Base-by-base conservation (phyloP, 2,888 invertebrate species). In the Lucinisca nassula region DNA sequence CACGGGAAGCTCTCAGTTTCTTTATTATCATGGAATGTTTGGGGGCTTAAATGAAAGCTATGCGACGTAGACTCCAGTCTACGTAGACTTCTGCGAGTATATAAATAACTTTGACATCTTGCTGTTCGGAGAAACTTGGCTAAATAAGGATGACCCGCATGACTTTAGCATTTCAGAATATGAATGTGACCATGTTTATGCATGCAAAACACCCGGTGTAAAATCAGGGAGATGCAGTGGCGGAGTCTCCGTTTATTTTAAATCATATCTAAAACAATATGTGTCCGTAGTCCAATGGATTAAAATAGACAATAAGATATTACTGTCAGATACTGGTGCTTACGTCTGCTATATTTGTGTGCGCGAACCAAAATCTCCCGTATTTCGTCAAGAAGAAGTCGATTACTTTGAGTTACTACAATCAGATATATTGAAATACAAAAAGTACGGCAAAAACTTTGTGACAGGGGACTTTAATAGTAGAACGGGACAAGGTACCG, bases 381-480 rank as follows among this genome's bases (percentile, higher is more conserved):
- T 73, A n/a, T 73, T 45, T 0, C 12, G 30, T n/a, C 35, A 49
- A 12, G 27, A 49, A 2, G 74, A 74, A 49, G 40, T 74, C 12
- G 74, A 74, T 24, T 74, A 74, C 35, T 74, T 40, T 45, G 74
- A 74, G 6, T n/a, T 74, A 21, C 17, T 74, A 21, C 40, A 74
- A 49, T 10, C 14, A 21, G 4, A 30, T n/a, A 30, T 49, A 27
- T 17, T n/a, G 0, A 74, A 30, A 32, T 77, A 55, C 24, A 55
- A 51, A 35, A 38, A 51, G 1, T 30, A 30, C 14, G 77, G 77
- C 1, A 77, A 77, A 58, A 37, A 35, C 10, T 58, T 55, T 55
- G 58, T 77, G 10, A 55, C 72, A 6, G 72, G 72, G 24, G 72
- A 72, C n/a, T 72, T 72, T 38, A 72, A 72, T 37, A 72, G 72